Base-by-base conservation (phyloP, 2,113 vertebrate species). In the Corynorhinus townsendii region DNA sequence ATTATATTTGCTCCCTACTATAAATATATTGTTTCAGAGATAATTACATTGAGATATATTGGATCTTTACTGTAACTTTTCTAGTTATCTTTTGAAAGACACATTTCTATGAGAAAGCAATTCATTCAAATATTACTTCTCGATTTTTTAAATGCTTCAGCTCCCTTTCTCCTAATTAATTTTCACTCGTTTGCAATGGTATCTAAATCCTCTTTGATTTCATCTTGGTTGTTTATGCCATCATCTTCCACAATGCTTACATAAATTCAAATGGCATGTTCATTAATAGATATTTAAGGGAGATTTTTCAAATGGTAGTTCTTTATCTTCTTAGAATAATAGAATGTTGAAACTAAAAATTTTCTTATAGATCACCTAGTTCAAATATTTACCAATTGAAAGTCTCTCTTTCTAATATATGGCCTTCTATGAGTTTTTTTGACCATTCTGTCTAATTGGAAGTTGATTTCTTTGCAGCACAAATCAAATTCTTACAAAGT, bases 401-500 rank as follows among this genome's bases (percentile, higher is more conserved):
- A 84, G 3, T 33, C 11, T 52, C 11, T 95, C 49, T 92, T 86
- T 72, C 28, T 72, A 66, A 24, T 38, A 38, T 64, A 56, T 89
- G 40, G 52, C 17, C 6, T 71, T 86, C 4, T 73, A 26, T 95
- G 77, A 92, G 81, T 5, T 75, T 86, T 86, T 89, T 82, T 68
- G 30, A 95, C 68, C 91, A 91, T n/a, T 87, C 43, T 75, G 20
- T 77, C 16, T 89, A 91, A 47, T 84, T 83, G 71, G 11, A 80
- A 75, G 54, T 91, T 90, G 1, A 1, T 75, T 95, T 94, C 10
- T 82, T 92, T 64, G 24, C 2, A 75, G 45, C 68, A 59, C 19
- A 77, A 35, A 14, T 89, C 56, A 76, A 40, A 66, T 89, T 94
- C 90, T 94, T 82, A 76, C 43, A 17, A 83, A n/a, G 5, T 47